These are phyloP conservation scores for Deilephila elpenor DNA, from an alignment of 2,888 invertebrate genomes.

Conservation along the genomic window DNA sequence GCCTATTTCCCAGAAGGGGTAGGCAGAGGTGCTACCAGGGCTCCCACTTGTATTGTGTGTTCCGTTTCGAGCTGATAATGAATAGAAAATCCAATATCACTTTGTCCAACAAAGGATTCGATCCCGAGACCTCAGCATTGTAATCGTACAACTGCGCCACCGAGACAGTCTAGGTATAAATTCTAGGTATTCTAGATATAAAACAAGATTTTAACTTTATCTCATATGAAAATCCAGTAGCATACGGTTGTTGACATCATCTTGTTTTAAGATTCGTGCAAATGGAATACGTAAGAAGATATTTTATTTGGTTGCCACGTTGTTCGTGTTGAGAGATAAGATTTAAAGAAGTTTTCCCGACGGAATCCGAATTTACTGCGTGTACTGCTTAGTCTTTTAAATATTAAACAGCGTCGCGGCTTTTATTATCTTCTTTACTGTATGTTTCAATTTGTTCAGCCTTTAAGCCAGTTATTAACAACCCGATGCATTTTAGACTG, in stretches of 20 bases:
- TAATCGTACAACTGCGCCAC: background rate
- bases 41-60: too few relatives aligned
- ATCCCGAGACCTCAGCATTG: too few relatives aligned
- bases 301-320: conserved; percentile 22
- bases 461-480: too few relatives aligned
- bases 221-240: conserved; percentile 29
- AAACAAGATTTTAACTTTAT: conserved; percentile 22
- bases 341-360: conserved; percentile 2
- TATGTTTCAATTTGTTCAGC: background rate
- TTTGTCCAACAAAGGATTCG: too few relatives aligned
- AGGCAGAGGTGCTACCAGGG: too few relatives aligned
- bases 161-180: background rate
- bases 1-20: too few relatives aligned
- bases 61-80: too few relatives aligned
- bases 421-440: background rate
- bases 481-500: too few relatives aligned
- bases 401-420: background rate
- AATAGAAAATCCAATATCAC: too few relatives aligned
- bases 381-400: conserved; percentile 38
- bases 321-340: conserved; percentile 15
- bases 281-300: conserved; percentile 28
- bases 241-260: conserved; percentile 29
- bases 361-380: conserved; percentile 37
- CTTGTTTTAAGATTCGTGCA: conserved; percentile 25
- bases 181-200: conserved; percentile 20